Evolutionary conservation across 2,797 vertebrate genomes (phyloP), one percentile per base, ranked within the genome.

Genomic region (Florisuga fusca): DNA sequence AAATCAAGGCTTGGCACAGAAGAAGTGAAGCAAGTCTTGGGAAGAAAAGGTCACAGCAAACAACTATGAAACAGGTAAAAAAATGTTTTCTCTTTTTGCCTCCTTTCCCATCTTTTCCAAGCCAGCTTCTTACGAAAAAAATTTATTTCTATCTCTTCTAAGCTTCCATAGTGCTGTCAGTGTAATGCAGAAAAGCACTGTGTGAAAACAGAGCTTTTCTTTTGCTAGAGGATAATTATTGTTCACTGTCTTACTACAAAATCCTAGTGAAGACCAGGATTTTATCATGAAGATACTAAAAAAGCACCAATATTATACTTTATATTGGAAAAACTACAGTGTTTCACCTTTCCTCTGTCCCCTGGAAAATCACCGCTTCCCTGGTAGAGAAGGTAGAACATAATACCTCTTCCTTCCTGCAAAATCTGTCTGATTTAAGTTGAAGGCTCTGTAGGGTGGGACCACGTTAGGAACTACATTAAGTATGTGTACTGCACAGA

Each of bases 1-100:
- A 94, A 84, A 86, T 88, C 41, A 63, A 90, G 74, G 58, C 84
- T 88, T 62, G 9, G 41, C n/a, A 7, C 73, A 57, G 66, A 78
- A 84, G 45, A 76, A 33, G 57, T 85, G 62, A 85, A 83, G 41
- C 48, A 50, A 89, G 27, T 27, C 63, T 88, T 66, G 68, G 74
- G 57, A 84, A 88, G 83, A 90, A 91, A 93, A 95, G 87, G 74
- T 84, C 80, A 79, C 5, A 63, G 71, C 23, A 96, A 94, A 90
- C 51, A 14, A 76, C 67, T 63, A 29, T 4, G 67, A 61, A 91
- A 82, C 87, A 96, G 91, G 93, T 95, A 73, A 84, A 91, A 93
- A 84, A 7, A 18, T 57, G 12, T 62, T 69, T 76, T 92, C n/a
- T 68, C 27, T 81, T 93, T 81, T 78, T 89, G 33, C n/a, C 33